Evolutionary conservation across 2,888 invertebrate genomes (phyloP), one percentile per base, ranked within the genome.

Genomic region (Caradrina clavipalpis): DNA sequence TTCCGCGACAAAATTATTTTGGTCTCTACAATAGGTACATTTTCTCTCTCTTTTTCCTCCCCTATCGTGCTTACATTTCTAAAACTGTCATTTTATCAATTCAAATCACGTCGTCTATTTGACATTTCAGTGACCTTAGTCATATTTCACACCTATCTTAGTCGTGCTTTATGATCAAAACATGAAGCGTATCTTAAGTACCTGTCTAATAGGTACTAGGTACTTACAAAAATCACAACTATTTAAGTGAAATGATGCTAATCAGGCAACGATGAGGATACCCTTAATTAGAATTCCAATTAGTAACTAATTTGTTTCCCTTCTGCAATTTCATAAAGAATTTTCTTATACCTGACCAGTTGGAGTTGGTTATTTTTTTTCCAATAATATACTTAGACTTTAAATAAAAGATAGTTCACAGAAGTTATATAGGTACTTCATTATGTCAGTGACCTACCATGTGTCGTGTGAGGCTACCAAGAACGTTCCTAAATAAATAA

Each of bases 401-500:
- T 55, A 51, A 39, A 71, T 13, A 51, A 55, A 42, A 51, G n/a
- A 51, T 42, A n/a, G 17, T 58, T 59, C 21, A 39, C 55, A 45
- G 19, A 69, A 69, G 39, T 35, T 50, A 51, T 57, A 65, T 59
- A 64, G 42, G 55, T 63, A n/a, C 64, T 63, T 80, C 69, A 78
- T 71, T 73, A 61, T 78, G 74, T 78, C 62, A 39, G 55, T 26
- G n/a, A 50, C 21, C 50, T 54, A 22, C 61, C 35, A 49, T 15
- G 58, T 62, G 54, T 35, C 45, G 69, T 55, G 39, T 53, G 51
- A 50, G 47, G 80, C 83, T 85, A 81, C 79, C 78, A 72, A 76
- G 60, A 70, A 59, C 69, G 83, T 81, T 84, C 87, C 88, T 89
- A 87, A 89, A 89, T 88, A 90, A 90, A 88, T 87, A 89, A 85